Base-by-base conservation (phyloP, 2,888 invertebrate genomes). In the Vesta saturnalis region DNA sequence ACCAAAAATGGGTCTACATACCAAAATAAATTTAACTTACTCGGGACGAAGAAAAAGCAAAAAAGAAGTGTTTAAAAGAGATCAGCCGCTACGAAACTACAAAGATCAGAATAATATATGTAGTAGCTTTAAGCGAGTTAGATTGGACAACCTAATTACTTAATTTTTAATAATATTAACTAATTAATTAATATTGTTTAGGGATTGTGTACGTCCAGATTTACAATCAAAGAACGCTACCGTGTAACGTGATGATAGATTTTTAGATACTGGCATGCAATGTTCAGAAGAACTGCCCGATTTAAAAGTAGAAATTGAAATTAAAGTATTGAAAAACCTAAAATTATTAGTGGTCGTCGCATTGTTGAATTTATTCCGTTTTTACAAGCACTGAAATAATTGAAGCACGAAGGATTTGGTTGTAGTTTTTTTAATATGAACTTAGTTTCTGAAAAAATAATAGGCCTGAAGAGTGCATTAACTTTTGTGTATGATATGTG, bases 361-460 rank as follows among this genome's bases (percentile, higher is more conserved):
- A 43, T 43, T 43, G 39, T 57, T 57, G 35, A 57, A 16, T 16
- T 35, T 4, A 16, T 57, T 35, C 35, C 57, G 18, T 57, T 57
- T 16, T 10, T 57, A 16, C 15, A 35, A 57, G 35, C 35, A 35
- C 57, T 57, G 39, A 57, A 57, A 57, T 57, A 30, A n/a, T 15
- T 57, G 16, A 57, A 57, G 15, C 57, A 57, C 39, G 57, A 35
- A 15, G 39, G 57, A 35, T 57, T 57, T 57, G 39, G 57, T 18
- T 57, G 57, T 39, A 35, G 57, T 57, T 57, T 35, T 57, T 57
- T 57, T 35, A 35, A 57, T 39, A 57, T 57, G 57, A 35, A 57
- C 39, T 57, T 57, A 14, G 16, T 57, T 57, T 35, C 39, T 35
- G 39, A 57, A 57, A 57, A 15, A 35, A 35, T 15, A 57, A 35